A percentile compares a stretch with the other conserved stretches of the same genome.
These are phyloP conservation scores for Phalacrocorax carbo DNA, from an alignment of 2,113 vertebrate species.

Conservation along the genomic window DNA sequence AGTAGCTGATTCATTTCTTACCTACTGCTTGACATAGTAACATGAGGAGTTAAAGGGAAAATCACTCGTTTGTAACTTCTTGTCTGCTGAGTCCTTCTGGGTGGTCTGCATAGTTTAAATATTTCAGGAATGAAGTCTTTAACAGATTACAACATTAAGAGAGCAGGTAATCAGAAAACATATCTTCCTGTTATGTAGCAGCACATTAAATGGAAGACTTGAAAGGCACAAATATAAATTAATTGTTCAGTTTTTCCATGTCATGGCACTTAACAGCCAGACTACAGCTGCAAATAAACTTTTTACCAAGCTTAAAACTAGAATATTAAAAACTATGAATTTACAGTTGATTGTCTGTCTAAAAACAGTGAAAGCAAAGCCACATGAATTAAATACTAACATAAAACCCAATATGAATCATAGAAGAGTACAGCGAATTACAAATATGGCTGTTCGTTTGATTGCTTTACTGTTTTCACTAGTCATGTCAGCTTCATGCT, in stretches of 20 bases:
- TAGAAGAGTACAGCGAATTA: not conserved
- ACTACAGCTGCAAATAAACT: not conserved
- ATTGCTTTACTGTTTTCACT: not conserved
- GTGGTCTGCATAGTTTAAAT: constrained; percentile 48
- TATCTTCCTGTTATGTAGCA: not conserved
- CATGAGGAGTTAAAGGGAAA: not conserved
- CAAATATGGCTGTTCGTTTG: not conserved
- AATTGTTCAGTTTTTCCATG: not conserved
- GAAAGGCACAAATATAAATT: not conserved
- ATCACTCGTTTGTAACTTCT: not conserved
- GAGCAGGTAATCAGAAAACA: constrained; percentile 19
- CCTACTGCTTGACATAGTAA: not conserved
- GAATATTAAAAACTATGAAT: not conserved
- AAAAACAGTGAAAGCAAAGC: not conserved
- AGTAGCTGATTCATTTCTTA: not conserved
- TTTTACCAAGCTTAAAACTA: not conserved
- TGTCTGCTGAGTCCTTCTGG: constrained; percentile 1
- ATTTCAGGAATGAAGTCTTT: constrained; percentile 9
- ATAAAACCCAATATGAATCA: not conserved
- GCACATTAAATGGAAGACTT: not conserved
- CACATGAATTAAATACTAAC: not conserved
- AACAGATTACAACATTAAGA: not conserved
- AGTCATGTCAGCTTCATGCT: not conserved
- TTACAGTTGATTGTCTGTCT: not conserved
- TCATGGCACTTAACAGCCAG: not conserved